phyloP scores from a whole-genome alignment of 2,113 vertebrate species.

The Cercopithecus mona region DNA sequence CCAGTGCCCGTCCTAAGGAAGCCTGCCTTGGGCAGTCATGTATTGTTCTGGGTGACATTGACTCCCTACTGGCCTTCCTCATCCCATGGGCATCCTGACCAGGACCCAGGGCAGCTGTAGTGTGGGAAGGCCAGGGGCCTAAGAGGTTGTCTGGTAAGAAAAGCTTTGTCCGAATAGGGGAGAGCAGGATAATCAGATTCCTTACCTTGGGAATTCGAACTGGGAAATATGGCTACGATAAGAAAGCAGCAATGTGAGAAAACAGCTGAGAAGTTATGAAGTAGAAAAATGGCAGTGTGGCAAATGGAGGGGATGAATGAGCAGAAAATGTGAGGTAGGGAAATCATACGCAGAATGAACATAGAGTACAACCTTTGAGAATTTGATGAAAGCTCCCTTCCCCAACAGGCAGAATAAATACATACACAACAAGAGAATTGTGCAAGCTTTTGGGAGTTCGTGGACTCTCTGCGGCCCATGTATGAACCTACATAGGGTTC shows the following conservation, averaged over 20 bases:
- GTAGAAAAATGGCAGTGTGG: background rate
- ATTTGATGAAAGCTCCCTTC: background rate
- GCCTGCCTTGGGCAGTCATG: background rate
- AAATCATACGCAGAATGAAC: background rate
- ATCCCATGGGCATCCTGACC: background rate
- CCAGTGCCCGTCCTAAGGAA: background rate
- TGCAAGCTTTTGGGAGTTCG: background rate
- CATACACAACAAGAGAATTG: background rate
- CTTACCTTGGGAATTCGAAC: background rate
- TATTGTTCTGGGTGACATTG: background rate
- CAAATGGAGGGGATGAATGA: background rate
- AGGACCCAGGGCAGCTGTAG: background rate
- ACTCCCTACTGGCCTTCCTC: background rate
- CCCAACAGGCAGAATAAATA: background rate
- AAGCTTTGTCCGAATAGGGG: background rate
- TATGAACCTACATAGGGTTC: background rate
- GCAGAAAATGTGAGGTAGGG: background rate
- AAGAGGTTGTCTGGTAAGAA: background rate
- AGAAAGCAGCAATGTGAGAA: background rate
- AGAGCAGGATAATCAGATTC: background rate
- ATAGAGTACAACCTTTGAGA: background rate
- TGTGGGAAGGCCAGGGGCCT: background rate
- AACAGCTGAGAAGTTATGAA: background rate
- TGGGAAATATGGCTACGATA: background rate
- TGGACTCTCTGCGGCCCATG: background rate